Conservation (phyloP, 2,888 invertebrate genomes). For the Epiperipatus broadwayi region DNA sequence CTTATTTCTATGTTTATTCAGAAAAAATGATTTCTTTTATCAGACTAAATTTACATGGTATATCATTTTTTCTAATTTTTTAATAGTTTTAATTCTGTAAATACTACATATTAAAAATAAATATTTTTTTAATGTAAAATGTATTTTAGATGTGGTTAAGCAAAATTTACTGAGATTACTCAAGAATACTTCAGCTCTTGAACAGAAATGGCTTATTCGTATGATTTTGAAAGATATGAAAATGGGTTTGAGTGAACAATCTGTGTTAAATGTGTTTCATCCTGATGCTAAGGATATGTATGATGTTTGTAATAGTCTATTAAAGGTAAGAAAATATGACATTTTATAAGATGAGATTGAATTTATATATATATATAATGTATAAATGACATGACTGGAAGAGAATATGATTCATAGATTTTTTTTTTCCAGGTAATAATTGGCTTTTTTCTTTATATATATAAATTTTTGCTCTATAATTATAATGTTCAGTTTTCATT, state of each 20-base stretch:
- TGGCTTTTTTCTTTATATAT: neutral
- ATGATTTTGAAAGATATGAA: conserved; percentile 67
- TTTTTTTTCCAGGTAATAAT: neutral
- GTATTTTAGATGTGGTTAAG: conserved; percentile 33
- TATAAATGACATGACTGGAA: too few species aligned
- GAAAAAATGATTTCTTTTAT: too few species aligned
- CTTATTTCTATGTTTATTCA: too few species aligned
- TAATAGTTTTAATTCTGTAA: neutral
- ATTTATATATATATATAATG: neutral
- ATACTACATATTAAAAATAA: neutral
- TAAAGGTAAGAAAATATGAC: conserved; percentile 41
- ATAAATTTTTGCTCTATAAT: neutral
- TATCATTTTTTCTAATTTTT: too few species aligned
- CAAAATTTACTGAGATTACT: conserved; percentile 45
- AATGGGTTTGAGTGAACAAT: conserved; percentile 49
- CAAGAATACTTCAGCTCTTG: conserved; percentile 45
- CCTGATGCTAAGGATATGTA: conserved; percentile 56
- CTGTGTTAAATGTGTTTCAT: conserved; percentile 51
- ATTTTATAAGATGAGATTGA: neutral
- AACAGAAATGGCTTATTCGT: conserved; percentile 75
- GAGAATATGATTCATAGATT: neutral
- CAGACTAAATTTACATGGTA: too few species aligned
- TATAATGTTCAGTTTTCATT: too few species aligned
- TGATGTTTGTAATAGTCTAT: conserved; percentile 46
- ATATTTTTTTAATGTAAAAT: conserved; percentile 14